phyloP scores from a whole-genome alignment of 1,140 invertebrate species.

The Drosophila oshimai region DNA sequence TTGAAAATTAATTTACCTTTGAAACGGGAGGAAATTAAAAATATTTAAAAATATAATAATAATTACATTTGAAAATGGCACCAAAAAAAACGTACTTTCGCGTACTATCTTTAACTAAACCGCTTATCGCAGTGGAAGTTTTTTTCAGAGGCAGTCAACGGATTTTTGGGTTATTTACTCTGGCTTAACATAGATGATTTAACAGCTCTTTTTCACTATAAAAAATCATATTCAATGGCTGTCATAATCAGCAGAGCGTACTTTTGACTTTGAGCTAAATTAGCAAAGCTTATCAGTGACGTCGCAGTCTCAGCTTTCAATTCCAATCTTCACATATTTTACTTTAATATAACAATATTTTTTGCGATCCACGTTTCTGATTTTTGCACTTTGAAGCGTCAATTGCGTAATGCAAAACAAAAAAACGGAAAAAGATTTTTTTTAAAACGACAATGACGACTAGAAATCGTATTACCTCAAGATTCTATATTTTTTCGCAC shows the following conservation, averaged over 20 bases:
- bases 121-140: conserved; percentile 15
- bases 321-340: neutral
- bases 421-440: conserved; percentile 15
- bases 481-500: conserved; percentile 11
- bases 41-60: neutral
- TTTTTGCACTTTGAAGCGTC: conserved; percentile 29
- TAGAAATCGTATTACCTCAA: conserved; percentile 8
- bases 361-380: neutral
- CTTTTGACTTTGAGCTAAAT: conserved; percentile 64
- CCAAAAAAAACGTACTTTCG: neutral
- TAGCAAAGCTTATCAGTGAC: conserved; percentile 61
- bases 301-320: conserved; percentile 39
- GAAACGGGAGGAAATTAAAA: too few relatives aligned
- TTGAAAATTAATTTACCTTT: too few relatives aligned
- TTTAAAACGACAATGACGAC: conserved; percentile 19
- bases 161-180: conserved; percentile 5
- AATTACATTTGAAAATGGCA: neutral
- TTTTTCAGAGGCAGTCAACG: neutral
- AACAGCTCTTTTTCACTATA: neutral
- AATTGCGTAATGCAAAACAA: conserved; percentile 24
- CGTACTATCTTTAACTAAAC: neutral
- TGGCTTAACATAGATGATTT: neutral
- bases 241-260: conserved; percentile 25
- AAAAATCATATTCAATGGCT: neutral
- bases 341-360: neutral